Base-by-base conservation (phyloP, 2,797 vertebrate genomes). In the Melanotaenia boesemani region DNA sequence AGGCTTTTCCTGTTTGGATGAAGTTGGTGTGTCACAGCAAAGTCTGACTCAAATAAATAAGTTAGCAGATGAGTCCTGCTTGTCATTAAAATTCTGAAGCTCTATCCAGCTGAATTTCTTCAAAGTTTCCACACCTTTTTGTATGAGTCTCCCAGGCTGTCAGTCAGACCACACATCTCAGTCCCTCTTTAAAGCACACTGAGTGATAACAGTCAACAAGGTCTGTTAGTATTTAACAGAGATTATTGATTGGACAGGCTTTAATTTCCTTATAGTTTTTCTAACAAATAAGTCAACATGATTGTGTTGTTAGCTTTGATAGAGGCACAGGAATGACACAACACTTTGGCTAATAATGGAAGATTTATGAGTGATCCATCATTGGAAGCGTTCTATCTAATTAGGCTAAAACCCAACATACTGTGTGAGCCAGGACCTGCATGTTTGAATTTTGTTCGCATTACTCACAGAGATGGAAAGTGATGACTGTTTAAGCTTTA, bases 151-250 rank as follows among this genome's bases (percentile, higher is more conserved):
- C 2, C 46, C 5, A 41, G 18, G 52, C 52, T n/a, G 1, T 67
- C 41, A 54, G 20, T 20, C 10, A 55, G 52, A 67, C 36, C 28
- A 13, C 16, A 67, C 20, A 67, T 26, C 7, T 8, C 20, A 9
- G 15, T 2, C 46, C 6, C 4, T n/a, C 46, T 9, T 1, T 8
- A 39, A 39, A 67, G 10, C 2, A 0, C 22, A 39, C 10, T 67
- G 64, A 74, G 30, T 64, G 48, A n/a, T 44, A 15, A n/a, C 18
- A 50, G 46, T 46, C 20, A 6, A 50, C 20, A n/a, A 50, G 46
- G 20, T 52, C 7, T 52, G 48, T 24, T 52, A 1, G n/a, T 22
- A 10, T 52, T 24, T 22, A 22, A 22, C 2, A 10, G 0, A 10
- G n/a, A 50, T 12, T 52, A 8, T 3, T 18, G 44, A 20, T 20